A percentile compares a stretch with the other conserved stretches of the same genome.
Evolutionary conservation across 2,888 invertebrate species (phyloP).

Genomic region (Ctenicera cuprea): DNA sequence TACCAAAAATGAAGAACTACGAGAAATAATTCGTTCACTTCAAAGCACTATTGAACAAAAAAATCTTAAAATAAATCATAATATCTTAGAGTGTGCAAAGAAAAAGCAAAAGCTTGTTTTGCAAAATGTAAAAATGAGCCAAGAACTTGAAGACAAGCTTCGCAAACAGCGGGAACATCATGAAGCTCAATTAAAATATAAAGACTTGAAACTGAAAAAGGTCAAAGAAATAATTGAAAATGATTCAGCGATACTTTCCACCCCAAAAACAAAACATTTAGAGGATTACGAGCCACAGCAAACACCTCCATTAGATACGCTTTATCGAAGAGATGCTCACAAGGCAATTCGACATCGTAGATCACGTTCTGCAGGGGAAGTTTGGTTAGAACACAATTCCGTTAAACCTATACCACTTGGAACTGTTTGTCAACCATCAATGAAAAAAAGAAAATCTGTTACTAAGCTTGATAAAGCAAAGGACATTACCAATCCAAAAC

Average conservation of each 20-base stretch:
- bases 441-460: slow-evolving; percentile 88
- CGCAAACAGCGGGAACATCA: slow-evolving; percentile 76
- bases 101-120: slow-evolving; percentile 81
- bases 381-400: slow-evolving; percentile 94
- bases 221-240: slow-evolving; percentile 78
- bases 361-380: slow-evolving; percentile 85
- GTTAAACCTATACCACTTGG: slow-evolving; percentile 86
- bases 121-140: slow-evolving; percentile 84
- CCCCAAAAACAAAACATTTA: background rate
- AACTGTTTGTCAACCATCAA: slow-evolving; percentile 91
- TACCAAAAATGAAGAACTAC: slow-evolving; percentile 79
- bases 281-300: slow-evolving; percentile 16
- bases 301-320: background rate
- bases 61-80: slow-evolving; percentile 78
- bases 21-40: slow-evolving; percentile 67
- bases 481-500: slow-evolving; percentile 82
- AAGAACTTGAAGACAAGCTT: slow-evolving; percentile 80
- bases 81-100: slow-evolving; percentile 80
- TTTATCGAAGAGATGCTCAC: background rate
- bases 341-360: slow-evolving; percentile 67
- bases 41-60: slow-evolving; percentile 76
- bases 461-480: slow-evolving; percentile 88
- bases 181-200: slow-evolving; percentile 75
- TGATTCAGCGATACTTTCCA: background rate
- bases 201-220: slow-evolving; percentile 78